Conservation (phyloP, 2,113 vertebrate species). For the Crotalus helleri region DNA sequence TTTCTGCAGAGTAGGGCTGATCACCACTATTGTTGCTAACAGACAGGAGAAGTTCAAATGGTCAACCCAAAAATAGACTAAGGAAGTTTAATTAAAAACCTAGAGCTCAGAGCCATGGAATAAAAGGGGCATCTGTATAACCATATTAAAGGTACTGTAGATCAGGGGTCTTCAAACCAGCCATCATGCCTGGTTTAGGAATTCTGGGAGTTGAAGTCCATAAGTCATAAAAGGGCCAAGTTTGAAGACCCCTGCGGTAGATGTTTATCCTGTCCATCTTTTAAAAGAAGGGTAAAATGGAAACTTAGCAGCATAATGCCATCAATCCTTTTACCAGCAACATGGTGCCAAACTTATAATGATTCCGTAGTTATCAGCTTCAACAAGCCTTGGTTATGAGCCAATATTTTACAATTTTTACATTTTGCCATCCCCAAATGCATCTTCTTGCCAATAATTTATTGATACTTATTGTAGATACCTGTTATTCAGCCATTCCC, state of each 20-base stretch:
- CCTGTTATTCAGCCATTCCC: background rate
- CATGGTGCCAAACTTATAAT: background rate
- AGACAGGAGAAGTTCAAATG: background rate
- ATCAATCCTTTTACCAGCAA: background rate
- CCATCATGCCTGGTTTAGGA: too few relatives aligned
- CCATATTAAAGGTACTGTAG: background rate
- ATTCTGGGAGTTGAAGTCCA: too few relatives aligned
- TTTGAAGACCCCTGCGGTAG: background rate
- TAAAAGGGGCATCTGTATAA: background rate
- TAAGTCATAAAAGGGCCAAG: too few relatives aligned
- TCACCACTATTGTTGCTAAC: background rate
- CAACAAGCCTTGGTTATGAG: background rate
- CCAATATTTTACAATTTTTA: background rate
- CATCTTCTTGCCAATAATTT: background rate
- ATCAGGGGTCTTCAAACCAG: too few relatives aligned
- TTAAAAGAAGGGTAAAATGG: background rate
- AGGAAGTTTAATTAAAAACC: background rate
- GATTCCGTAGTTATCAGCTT: background rate
- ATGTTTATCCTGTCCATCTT: background rate
- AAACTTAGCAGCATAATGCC: background rate
- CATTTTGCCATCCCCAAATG: background rate
- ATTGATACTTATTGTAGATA: background rate
- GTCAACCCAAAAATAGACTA: background rate
- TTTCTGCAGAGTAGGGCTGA: background rate
- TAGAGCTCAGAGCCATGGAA: background rate